Evolutionary conservation across 2,888 invertebrate species (phyloP).

Genomic region (Zygaena filipendulae): DNA sequence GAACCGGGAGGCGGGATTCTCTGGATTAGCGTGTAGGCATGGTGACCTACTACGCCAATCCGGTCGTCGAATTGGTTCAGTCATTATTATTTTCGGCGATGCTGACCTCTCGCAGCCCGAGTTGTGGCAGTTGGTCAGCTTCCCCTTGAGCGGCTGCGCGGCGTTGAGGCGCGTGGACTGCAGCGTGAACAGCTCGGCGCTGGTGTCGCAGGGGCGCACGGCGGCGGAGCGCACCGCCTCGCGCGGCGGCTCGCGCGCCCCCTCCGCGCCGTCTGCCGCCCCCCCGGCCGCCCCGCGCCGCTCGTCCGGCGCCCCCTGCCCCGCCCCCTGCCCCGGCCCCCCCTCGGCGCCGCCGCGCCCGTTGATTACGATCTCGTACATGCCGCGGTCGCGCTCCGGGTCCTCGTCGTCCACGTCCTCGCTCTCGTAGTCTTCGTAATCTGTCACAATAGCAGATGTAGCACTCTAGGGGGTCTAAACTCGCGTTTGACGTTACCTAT

Average conservation of each 20-base stretch:
- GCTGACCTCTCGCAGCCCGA: conserved; percentile 86
- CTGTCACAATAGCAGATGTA: no score
- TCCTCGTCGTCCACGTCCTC: conserved; percentile 48
- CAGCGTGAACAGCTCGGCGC: conserved; percentile 86
- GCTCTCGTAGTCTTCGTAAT: conserved; percentile 57
- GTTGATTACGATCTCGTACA: conserved; percentile 56
- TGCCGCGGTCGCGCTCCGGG: conserved; percentile 46
- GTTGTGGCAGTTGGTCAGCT: conserved; percentile 87
- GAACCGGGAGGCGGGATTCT: no score
- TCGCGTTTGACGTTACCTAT: no score
- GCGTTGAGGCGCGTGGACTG: conserved; percentile 85
- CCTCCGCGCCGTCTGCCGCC: conserved; percentile 34
- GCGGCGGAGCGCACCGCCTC: conserved; percentile 66
- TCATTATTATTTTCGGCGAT: neutral
- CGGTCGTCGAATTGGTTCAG: no score
- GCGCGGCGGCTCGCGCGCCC: conserved; percentile 51
- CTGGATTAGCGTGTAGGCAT: conserved; percentile 2
- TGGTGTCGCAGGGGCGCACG: conserved; percentile 86
- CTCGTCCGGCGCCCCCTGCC: conserved; percentile 30
- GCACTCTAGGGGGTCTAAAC: no score
- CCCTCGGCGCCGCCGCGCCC: conserved; percentile 38
- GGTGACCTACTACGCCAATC: no score
- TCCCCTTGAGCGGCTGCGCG: conserved; percentile 88
- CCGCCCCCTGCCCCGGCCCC: conserved; percentile 35
- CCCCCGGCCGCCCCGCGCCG: conserved; percentile 34